These are phyloP conservation scores for Scaptomyza polygonia DNA, from an alignment of 2,888 invertebrate genomes.

Conservation along the genomic window DNA sequence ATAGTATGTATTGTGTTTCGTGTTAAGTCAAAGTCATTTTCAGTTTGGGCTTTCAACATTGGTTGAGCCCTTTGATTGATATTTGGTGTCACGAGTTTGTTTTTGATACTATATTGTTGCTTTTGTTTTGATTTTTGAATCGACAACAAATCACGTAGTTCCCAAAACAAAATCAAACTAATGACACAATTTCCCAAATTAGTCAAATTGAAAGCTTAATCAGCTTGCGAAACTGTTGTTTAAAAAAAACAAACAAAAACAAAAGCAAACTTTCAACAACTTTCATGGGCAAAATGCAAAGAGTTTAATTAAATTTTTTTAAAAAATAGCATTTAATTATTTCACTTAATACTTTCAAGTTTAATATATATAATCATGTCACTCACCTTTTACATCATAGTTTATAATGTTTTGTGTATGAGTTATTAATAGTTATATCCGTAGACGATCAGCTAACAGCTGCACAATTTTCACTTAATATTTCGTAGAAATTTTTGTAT, in stretches of 20 bases:
- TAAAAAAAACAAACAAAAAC: conserved; percentile 2
- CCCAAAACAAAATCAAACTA: conserved; percentile 39
- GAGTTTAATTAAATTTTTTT: background rate
- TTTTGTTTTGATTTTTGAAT: conserved; percentile 27
- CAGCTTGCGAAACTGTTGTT: conserved; percentile 46
- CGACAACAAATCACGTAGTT: conserved; percentile 63
- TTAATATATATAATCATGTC: background rate
- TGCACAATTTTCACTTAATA: conserved; percentile 15
- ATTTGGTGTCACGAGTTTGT: conserved; percentile 54
- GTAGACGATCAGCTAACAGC: conserved; percentile 33
- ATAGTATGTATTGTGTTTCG: conserved; percentile 22
- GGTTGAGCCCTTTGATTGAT: conserved; percentile 56
- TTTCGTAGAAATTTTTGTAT: conserved; percentile 10
- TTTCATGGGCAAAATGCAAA: conserved; percentile 24
- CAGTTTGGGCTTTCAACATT: conserved; percentile 38
- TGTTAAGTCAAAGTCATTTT: conserved; percentile 32
- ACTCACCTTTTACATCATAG: conserved; percentile 50
- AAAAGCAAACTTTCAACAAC: conserved; percentile 12
- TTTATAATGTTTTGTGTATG: conserved; percentile 1
- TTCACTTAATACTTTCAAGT: no score
- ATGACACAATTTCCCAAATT: conserved; percentile 49
- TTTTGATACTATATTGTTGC: background rate
- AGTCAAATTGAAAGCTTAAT: conserved; percentile 28
- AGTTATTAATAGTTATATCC: conserved; percentile 26
- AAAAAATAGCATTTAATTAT: no score